Evolutionary conservation across 2,113 vertebrate species (phyloP), one percentile per base, ranked within the genome.

Genomic region (Siniperca chuatsi): DNA sequence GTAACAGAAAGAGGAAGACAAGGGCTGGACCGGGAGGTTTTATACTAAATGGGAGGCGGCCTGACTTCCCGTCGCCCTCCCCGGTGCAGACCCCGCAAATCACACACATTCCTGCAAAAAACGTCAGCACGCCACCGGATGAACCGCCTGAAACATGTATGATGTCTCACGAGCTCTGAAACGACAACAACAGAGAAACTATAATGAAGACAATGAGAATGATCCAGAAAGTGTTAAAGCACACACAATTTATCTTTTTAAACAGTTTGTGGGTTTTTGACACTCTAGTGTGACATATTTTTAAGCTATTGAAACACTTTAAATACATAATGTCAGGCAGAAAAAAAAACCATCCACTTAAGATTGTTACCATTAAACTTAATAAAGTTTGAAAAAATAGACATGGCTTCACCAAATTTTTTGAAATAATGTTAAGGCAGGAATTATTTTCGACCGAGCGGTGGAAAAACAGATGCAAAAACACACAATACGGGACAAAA

Each of bases 1-100:
- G 96, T 96, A 95, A 96, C 95, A 96, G 95, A 96, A 96, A 96
- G 94, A 96, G 96, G 87, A 86, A 90, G 95, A 91, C n/a, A 20
- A 25, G 69, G 35, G 78, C 7, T 29, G 77, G 81, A 83, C 85
- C 62, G 60, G 79, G 66, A 84, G 94, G 52, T 93, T 96, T 95
- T 96, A 96, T 96, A 96, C 83, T 0, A 35, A 16, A 77, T 83
- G 93, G 92, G 93, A 93, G 94, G 94, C 86, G 94, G 92, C 90
- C 84, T 90, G 60, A 76, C 66, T 84, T 88, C 88, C 88, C 88
- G 79, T 90, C 89, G 65, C 70, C 91, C 93, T 91, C 91, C 90
- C 84, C 73, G 67, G 29, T 48, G 21, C 64, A 81, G 57, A 90
- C 85, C 85, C 93, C 73, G 87, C 95, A 96, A 96, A 96, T 96